A percentile compares a stretch with the other conserved stretches of the same genome.
These are phyloP conservation scores for Dasyornis broadbenti DNA, from an alignment of 2,113 vertebrate species.

Conservation along the genomic window DNA sequence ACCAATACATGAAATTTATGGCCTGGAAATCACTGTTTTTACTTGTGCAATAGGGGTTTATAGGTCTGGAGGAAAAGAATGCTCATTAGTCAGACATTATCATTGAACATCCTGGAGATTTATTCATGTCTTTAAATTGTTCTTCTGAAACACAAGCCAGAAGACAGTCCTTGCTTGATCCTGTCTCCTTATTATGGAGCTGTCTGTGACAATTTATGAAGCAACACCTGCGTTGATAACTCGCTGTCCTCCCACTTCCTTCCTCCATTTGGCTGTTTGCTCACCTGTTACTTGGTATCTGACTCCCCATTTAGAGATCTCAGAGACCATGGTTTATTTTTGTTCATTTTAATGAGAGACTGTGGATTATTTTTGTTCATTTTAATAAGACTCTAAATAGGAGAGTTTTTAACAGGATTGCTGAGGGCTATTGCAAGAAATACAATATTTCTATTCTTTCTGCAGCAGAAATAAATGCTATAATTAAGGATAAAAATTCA, in stretches of 20 bases:
- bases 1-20: neutral
- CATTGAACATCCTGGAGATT: neutral
- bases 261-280: neutral
- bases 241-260: neutral
- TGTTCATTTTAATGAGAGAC: neutral
- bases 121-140: neutral
- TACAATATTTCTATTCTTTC: neutral
- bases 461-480: neutral
- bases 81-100: neutral
- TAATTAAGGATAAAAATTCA: neutral
- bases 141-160: neutral
- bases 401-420: neutral
- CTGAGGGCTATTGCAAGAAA: neutral
- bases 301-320: neutral
- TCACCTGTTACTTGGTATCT: slow-evolving; percentile 1
- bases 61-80: neutral
- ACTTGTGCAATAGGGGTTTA: neutral
- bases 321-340: neutral
- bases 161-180: neutral
- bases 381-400: neutral
- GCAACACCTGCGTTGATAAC: neutral
- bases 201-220: slow-evolving; percentile 7
- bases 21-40: neutral
- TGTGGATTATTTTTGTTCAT: neutral
- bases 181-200: neutral